Evolutionary conservation across 1,140 invertebrate genomes (phyloP).

Genomic region (Lineus longissimus): DNA sequence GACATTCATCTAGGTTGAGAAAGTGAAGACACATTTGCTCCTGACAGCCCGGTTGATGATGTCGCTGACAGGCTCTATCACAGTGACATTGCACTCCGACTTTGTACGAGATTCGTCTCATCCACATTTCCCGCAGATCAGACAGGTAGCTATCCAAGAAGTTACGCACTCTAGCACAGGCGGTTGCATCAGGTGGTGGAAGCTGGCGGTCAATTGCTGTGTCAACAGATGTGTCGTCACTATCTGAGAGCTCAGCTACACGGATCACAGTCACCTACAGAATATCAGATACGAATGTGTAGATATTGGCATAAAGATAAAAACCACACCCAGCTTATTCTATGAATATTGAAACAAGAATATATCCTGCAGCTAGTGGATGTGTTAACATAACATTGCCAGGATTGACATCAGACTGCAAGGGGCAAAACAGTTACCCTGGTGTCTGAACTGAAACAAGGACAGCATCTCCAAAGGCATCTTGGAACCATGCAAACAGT

Average conservation of each 20-base stretch:
- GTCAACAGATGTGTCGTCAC: conserved; percentile 18
- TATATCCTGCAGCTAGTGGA: too few relatives aligned
- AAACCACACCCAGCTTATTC: background rate
- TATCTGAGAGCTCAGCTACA: conserved; percentile 16
- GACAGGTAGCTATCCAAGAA: conserved; percentile 52
- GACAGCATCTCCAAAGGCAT: too few relatives aligned
- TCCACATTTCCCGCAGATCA: conserved; percentile 50
- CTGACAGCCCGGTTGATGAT: conserved; percentile 39
- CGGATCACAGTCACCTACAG: conserved; percentile 19
- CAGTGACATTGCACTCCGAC: conserved; percentile 51
- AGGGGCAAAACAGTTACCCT: too few relatives aligned
- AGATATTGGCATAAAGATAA: too few relatives aligned
- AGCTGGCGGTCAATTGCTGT: conserved; percentile 13
- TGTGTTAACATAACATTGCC: too few relatives aligned
- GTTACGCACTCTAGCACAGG: conserved; percentile 50
- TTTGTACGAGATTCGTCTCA: conserved; percentile 50
- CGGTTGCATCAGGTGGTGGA: conserved; percentile 23
- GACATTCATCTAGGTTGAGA: conserved; percentile 54
- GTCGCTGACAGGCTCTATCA: conserved; percentile 43
- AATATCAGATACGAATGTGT: too few relatives aligned
- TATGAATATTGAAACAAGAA: background rate
- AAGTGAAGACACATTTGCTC: conserved; percentile 53
- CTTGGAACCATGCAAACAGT: too few relatives aligned
- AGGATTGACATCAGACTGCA: too few relatives aligned
- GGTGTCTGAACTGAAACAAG: too few relatives aligned